phyloP scores from a whole-genome alignment of 2,113 vertebrate species.

The Periophthalmus modestus region DNA sequence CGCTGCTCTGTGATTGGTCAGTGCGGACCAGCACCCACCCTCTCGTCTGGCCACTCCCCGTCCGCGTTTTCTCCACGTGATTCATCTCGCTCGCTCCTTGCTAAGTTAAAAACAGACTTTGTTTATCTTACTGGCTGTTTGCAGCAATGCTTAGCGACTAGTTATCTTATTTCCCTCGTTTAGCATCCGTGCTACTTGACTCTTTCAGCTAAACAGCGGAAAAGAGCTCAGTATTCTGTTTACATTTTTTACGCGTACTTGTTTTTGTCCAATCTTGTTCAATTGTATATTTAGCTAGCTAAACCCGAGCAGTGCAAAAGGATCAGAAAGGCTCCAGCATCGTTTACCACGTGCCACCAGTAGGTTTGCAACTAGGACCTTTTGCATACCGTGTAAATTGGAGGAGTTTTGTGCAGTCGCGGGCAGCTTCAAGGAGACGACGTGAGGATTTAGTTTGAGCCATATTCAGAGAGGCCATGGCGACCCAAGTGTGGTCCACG shows the following conservation, averaged over 20 bases:
- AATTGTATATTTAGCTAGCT: slow-evolving; percentile 5
- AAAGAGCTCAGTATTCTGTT: not conserved
- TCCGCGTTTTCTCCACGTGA: slow-evolving; percentile 67
- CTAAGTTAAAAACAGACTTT: slow-evolving; percentile 84
- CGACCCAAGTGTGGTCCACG: slow-evolving; percentile 74
- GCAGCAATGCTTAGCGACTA: slow-evolving; percentile 54
- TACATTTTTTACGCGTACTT: not conserved
- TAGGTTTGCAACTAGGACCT: too few relatives aligned
- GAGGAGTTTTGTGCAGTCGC: slow-evolving; percentile 19
- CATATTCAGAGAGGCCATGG: slow-evolving; percentile 63
- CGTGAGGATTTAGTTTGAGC: slow-evolving; percentile 20
- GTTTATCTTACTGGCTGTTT: slow-evolving; percentile 66
- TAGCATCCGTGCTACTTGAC: not conserved
- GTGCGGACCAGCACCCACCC: slow-evolving; percentile 58
- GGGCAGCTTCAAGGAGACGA: slow-evolving; percentile 12
- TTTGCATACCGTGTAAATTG: slow-evolving; percentile 10
- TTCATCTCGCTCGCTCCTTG: slow-evolving; percentile 40
- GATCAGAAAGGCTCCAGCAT: not conserved
- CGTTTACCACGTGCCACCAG: too few relatives aligned
- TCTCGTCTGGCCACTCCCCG: slow-evolving; percentile 54
- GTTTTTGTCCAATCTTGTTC: slow-evolving; percentile 2
- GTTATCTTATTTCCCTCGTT: not conserved
- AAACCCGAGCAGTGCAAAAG: slow-evolving; percentile 18
- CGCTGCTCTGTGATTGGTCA: slow-evolving; percentile 62
- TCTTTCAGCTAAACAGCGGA: slow-evolving; percentile 18